These are phyloP conservation scores for Heteromurus nitidus DNA, from an alignment of 2,888 invertebrate genomes.

Conservation along the genomic window DNA sequence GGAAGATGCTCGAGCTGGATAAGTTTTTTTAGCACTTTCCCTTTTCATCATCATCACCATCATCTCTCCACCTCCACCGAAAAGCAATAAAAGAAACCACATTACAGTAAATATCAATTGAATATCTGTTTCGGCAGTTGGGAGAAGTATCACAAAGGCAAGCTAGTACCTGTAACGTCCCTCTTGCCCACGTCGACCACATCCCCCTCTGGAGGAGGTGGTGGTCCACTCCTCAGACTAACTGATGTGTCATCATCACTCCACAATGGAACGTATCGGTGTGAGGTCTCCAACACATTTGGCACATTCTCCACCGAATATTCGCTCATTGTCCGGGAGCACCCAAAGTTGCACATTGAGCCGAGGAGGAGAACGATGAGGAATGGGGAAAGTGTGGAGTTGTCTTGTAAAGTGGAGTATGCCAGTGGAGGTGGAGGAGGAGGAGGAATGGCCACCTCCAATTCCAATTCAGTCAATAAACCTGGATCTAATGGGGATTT, in stretches of 20 bases:
- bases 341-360: constrained; percentile 33
- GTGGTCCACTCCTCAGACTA: constrained; percentile 68
- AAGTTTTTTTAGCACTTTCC: neutral
- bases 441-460: too few relatives aligned
- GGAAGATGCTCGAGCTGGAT: too few relatives aligned
- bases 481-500: neutral
- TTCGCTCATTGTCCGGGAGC: constrained; percentile 26
- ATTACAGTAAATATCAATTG: too few relatives aligned
- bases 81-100: too few relatives aligned
- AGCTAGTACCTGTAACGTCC: constrained; percentile 51
- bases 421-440: neutral
- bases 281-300: constrained; percentile 65
- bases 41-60: neutral
- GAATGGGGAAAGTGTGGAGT: constrained; percentile 65
- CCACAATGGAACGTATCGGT: constrained; percentile 69
- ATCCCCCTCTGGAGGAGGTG: too few relatives aligned
- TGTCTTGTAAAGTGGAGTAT: constrained; percentile 2
- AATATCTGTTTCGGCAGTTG: constrained; percentile 56
- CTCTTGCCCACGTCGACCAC: neutral
- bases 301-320: constrained; percentile 62
- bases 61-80: too few relatives aligned
- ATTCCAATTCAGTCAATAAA: neutral
- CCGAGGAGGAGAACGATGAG: constrained; percentile 56
- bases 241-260: neutral
- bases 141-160: constrained; percentile 60